Base-by-base conservation (phyloP, 2,888 invertebrate species). In the Galerucella calmariensis region DNA sequence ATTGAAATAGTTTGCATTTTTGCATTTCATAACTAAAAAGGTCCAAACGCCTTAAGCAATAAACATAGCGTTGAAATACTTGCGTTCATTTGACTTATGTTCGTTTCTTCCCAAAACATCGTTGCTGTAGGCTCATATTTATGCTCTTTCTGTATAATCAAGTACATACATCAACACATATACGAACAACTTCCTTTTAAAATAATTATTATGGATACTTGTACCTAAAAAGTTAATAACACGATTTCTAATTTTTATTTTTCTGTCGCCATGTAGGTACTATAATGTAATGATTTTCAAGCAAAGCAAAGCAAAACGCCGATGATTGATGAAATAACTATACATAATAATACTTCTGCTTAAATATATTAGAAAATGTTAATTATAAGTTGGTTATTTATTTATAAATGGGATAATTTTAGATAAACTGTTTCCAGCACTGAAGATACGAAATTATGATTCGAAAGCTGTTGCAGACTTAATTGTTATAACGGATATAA, bases 311-410 rank as follows among this genome's bases (percentile, higher is more conserved):
- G 66, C 66, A 59, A 71, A 71, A 65, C 58, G 46, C n/a, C 48
- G 66, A 67, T 72, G 72, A 72, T 66, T 72, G 66, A 72, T 72
- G 72, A 72, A 72, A 72, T 72, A 72, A 72, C 66, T 59, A 72
- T 66, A 48, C 72, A 72, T 72, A 72, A 72, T 72, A 72, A 72
- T 27, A 58, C 53, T 56, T 16, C 56, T 24, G 71, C 71, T 71
- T 65, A 65, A 71, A 48, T 58, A 46, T 71, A 65, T 71, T 71
- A 71, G 72, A 72, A 66, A 72, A 72, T 67, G 67, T 72, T 72
- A 72, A 72, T 72, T 66, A 72, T 59, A 66, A 72, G 58, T 58
- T 67, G 27, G 66, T 66, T 72, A 65, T 48, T 14, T 71, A 65
- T 72, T 72, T 59, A 72, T 72, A 63, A 71, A 71, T 56, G 56